Base-by-base conservation (phyloP, 1,140 invertebrate genomes). In the Charaxes varanes region DNA sequence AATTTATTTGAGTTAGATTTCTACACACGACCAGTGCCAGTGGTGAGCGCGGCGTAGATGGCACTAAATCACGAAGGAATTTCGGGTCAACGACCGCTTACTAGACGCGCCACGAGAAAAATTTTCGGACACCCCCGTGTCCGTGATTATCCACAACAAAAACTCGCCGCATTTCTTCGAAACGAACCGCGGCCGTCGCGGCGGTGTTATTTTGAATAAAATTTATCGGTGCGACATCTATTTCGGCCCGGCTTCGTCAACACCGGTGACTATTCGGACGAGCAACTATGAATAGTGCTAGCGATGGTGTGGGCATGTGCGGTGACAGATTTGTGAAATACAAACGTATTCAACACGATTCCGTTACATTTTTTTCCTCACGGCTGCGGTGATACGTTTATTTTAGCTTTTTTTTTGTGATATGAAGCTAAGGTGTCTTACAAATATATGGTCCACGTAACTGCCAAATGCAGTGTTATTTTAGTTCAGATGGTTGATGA, bases 271-370 rank as follows among this genome's bases (percentile, higher is more conserved):
- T 52, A 55, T 63, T 55, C 53, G 43, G 51, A 55, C 50, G 55
- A 55, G 62, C 58, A 59, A 61, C 70, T 72, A 74, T 81, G 74
- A 77, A 77, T 76, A 79, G 64, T 53, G 34, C 43, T 58, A 40
- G 44, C 53, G 37, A 52, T 58, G 53, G 50, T 52, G 61, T 61
- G 55, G 65, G 58, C 53, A 56, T 41, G 36, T 37, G 33, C 33
- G 67, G 36, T 76, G 79, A 83, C 71, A 79, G 76, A 77, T 79
- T 80, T 83, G 79, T 83, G 76, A 68, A 58, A 60, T 70, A 76
- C 73, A 64, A 45, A 62, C 55, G 62, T 57, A 69, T 62, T 46
- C 46, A 59, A 65, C 62, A 47, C 42, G 45, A 43, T 49, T 58
- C 59, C 62, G 69, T 68, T 70, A 66, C 52, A 54, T 55, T 59